Evolutionary conservation across 2,113 vertebrate species (phyloP), one percentile per base, ranked within the genome.

Genomic region (Neolamprologus hecqui): DNA sequence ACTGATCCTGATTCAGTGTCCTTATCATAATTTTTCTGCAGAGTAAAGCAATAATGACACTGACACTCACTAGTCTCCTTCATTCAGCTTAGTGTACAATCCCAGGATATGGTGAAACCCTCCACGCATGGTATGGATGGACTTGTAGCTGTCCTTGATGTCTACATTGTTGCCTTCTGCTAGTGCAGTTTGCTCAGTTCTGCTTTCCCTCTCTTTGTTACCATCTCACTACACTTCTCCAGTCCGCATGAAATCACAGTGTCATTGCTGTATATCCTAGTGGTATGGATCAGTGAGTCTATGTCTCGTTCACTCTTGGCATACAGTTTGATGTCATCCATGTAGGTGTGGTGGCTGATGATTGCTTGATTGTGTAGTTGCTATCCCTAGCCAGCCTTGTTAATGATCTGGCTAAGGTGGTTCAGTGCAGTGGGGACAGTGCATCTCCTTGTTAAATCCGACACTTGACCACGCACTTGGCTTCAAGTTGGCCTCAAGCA

Each of bases 291-390:
- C 7, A 58, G 55, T 58, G 57, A 31, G 26, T 31, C 0, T 58
- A 31, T 31, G 57, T 58, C 57, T 58, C 2, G 8, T 31, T 58
- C 57, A 0, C 57, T 60, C 57, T 60, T 60, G 26, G 5, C 8
- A 60, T 60, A 58, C 57, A 58, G 57, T 0, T 58, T 58, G 14
- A 31, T 60, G 26, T 17, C 26, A 60, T 60, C 8, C 14, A 9
- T 31, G 0, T 58, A 58, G 14, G 0, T 9, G 57, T 17, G 57
- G 14, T 31, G 26, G 57, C 26, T 58, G 0, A 58, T 17, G 55
- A 58, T 31, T 58, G 55, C 55, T 58, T 58, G 14, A 58, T 58
- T 17, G 7, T 19, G 8, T 58, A 31, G 55, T 58, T 17, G 26
- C 0, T 31, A 60, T 58, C 57, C 26, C 14, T 17, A 0, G 26